Conservation (phyloP, 2,888 invertebrate species). For the Pristionchus maxplancki region DNA sequence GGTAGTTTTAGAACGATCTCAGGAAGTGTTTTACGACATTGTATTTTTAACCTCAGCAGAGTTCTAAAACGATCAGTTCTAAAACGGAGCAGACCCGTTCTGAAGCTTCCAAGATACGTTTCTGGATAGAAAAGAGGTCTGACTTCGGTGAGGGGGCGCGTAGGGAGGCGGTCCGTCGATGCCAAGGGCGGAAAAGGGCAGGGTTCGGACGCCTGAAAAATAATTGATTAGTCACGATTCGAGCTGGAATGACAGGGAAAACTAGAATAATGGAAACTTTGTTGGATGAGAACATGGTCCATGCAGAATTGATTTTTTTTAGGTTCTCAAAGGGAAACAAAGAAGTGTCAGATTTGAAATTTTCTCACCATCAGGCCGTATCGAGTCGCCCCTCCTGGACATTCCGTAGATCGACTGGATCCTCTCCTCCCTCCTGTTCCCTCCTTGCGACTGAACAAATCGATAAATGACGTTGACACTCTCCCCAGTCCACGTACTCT, state of each 20-base stretch:
- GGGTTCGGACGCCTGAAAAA: conserved; percentile 53
- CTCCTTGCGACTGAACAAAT: conserved; percentile 28
- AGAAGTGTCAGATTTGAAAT: background rate
- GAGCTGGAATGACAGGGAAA: no score
- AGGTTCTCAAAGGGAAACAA: no score
- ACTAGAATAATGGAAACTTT: no score
- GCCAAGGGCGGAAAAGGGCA: conserved; percentile 65
- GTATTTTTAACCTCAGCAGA: no score
- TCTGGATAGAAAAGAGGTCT: background rate
- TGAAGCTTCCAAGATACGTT: background rate
- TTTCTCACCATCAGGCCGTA: background rate
- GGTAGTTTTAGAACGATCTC: no score
- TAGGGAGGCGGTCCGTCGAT: conserved; percentile 75
- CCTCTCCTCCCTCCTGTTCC: conserved; percentile 60
- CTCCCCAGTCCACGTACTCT: background rate
- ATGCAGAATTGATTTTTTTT: no score
- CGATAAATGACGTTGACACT: background rate
- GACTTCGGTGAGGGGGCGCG: conserved; percentile 50
- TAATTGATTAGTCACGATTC: no score
- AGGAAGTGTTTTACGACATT: no score
- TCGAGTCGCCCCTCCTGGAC: conserved; percentile 38
- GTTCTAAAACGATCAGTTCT: no score
- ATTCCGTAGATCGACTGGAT: conserved; percentile 58
- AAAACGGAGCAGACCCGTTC: no score
- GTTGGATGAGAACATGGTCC: no score